Conservation (phyloP, 2,888 invertebrate genomes). For the Sesia apiformis region DNA sequence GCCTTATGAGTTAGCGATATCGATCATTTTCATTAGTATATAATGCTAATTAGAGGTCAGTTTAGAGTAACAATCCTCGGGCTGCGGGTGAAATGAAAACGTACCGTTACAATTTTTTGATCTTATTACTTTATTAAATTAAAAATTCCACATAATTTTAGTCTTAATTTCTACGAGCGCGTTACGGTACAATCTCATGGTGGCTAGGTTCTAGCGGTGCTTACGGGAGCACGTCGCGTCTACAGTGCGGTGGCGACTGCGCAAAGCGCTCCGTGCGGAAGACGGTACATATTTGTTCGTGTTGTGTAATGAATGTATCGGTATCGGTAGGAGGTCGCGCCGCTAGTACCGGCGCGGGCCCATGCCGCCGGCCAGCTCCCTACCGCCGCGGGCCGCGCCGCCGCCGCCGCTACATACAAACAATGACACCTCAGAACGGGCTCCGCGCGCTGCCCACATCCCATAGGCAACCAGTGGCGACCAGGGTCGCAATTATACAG, state of each 20-base stretch:
- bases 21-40: too few relatives aligned
- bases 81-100: slow-evolving; percentile 35
- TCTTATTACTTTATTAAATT: slow-evolving; percentile 32
- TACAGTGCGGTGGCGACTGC: slow-evolving; percentile 7
- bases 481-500: too few relatives aligned
- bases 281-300: slow-evolving; percentile 17
- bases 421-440: slow-evolving; percentile 11
- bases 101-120: slow-evolving; percentile 23
- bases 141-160: slow-evolving; percentile 38
- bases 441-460: slow-evolving; percentile 9
- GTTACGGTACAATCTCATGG: slow-evolving; percentile 16
- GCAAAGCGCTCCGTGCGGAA: slow-evolving; percentile 8
- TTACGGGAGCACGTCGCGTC: slow-evolving; percentile 1
- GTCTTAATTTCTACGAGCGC: slow-evolving; percentile 24
- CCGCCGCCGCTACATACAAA: slow-evolving; percentile 46
- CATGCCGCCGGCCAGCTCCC: slow-evolving; percentile 38
- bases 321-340: slow-evolving; percentile 3
- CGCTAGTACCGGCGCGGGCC: slow-evolving; percentile 63
- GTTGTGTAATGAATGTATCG: slow-evolving; percentile 10
- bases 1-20: too few relatives aligned
- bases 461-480: background rate
- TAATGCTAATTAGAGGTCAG: too few relatives aligned
- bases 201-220: slow-evolving; percentile 11
- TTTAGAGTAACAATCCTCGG: too few relatives aligned
- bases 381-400: slow-evolving; percentile 44